Evolutionary conservation across 2,888 invertebrate genomes (phyloP).

Genomic region (Rhagophthalmus giganteus): DNA sequence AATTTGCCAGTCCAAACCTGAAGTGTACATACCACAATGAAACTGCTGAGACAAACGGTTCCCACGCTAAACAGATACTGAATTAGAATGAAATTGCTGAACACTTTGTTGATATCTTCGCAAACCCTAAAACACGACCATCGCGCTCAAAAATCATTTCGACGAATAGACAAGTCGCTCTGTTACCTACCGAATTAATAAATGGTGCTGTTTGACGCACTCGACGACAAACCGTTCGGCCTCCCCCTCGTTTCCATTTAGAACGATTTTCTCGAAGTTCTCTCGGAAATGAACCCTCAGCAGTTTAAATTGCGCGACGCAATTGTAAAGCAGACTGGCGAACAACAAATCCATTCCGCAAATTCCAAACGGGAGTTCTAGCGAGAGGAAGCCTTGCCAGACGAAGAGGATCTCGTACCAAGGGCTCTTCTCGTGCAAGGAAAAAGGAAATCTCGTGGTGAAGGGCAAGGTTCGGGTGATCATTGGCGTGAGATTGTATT

Average conservation of each 20-base stretch:
- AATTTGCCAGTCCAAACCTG: too few relatives aligned
- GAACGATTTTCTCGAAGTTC: neutral
- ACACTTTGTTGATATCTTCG: neutral
- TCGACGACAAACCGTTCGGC: neutral
- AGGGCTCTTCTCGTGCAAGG: neutral
- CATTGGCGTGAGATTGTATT: neutral
- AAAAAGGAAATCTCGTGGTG: neutral
- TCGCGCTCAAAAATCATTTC: too few relatives aligned
- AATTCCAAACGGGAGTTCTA: neutral
- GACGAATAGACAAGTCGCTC: too few relatives aligned
- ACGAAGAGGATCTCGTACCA: conserved; percentile 4
- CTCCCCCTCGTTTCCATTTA: neutral
- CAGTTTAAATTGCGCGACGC: conserved; percentile 7
- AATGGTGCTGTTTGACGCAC: neutral
- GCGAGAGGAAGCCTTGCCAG: neutral
- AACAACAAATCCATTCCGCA: conserved; percentile 3
- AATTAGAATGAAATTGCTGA: neutral
- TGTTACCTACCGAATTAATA: neutral
- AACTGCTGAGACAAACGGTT: neutral
- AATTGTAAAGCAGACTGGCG: neutral
- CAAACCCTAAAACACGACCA: neutral
- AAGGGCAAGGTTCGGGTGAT: neutral
- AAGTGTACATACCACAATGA: neutral
- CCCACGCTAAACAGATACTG: neutral
- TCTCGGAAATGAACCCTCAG: neutral